Percentiles rank a stretch among this genome's conserved stretches.
Conservation (phyloP, 2,888 invertebrate genomes). For the Aleiodes alternator region DNA sequence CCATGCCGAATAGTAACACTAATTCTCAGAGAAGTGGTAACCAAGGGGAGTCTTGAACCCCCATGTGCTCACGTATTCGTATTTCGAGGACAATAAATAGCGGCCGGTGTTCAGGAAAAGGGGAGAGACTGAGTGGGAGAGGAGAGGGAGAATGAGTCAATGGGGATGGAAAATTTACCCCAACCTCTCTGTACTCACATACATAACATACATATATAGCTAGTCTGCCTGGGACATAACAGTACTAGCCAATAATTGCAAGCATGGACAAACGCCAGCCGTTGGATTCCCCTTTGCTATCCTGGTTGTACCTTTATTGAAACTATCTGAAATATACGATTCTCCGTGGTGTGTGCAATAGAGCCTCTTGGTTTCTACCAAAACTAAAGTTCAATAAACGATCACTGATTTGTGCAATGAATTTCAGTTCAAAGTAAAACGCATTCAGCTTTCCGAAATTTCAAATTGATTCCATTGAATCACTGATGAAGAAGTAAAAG, state of each 20-base stretch:
- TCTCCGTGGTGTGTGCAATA: slow-evolving; percentile 4
- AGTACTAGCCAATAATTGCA: slow-evolving; percentile 44
- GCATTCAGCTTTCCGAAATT: slow-evolving; percentile 1
- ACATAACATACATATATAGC: slow-evolving; percentile 3
- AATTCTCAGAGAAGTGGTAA: slow-evolving; percentile 4
- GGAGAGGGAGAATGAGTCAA: slow-evolving; percentile 5
- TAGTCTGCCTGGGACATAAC: slow-evolving; percentile 20
- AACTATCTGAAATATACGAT: slow-evolving; percentile 43
- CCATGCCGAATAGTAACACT: slow-evolving; percentile 28
- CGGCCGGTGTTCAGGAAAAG: slow-evolving; percentile 41
- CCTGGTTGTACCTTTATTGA: slow-evolving; percentile 37
- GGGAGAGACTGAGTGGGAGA: slow-evolving; percentile 20
- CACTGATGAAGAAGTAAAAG: too few relatives aligned
- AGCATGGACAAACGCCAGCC: slow-evolving; percentile 46
- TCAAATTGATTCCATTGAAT: too few relatives aligned
- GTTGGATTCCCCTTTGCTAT: slow-evolving; percentile 24
- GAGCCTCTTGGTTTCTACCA: slow-evolving; percentile 16
- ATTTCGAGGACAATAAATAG: slow-evolving; percentile 55
- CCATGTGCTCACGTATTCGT: slow-evolving; percentile 39
- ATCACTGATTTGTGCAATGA: slow-evolving; percentile 3
- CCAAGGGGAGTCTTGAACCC: not conserved
- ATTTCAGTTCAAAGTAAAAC: not conserved
- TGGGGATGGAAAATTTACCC: slow-evolving; percentile 8
- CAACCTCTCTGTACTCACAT: slow-evolving; percentile 1
- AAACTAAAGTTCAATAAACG: slow-evolving; percentile 3